Evolutionary conservation across 1,140 invertebrate genomes (phyloP).

Genomic region (Penaeus chinensis): DNA sequence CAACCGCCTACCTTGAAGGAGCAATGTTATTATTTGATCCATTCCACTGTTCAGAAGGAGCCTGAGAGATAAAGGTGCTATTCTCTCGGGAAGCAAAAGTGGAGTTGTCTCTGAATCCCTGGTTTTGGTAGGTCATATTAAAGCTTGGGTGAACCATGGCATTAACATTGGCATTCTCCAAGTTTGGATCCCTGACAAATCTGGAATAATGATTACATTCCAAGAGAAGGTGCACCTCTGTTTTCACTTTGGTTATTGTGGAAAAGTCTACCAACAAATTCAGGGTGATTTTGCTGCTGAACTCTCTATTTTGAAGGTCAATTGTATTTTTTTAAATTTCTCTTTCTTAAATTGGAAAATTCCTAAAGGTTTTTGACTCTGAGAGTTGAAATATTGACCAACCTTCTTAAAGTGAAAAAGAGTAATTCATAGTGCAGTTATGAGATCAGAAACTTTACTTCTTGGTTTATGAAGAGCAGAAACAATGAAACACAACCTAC

Average conservation of each 20-base stretch:
- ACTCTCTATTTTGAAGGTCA: no score
- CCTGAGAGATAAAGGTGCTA: conserved; percentile 25
- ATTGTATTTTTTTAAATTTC: no score
- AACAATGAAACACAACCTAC: conserved; percentile 2
- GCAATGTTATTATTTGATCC: conserved; percentile 7
- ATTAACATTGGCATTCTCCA: conserved; percentile 66
- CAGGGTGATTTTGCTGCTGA: no score
- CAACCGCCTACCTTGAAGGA: background rate
- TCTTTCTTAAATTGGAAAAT: background rate
- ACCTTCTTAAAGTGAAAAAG: background rate
- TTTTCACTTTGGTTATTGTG: no score
- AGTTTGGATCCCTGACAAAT: conserved; percentile 64
- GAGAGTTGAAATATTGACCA: background rate
- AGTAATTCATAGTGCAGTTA: background rate
- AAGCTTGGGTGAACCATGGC: conserved; percentile 65
- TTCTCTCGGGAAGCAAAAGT: conserved; percentile 46
- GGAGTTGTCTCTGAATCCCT: conserved; percentile 63
- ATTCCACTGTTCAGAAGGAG: background rate
- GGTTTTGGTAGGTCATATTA: conserved; percentile 67
- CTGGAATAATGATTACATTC: conserved; percentile 37
- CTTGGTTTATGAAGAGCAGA: background rate
- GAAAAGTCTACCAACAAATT: no score
- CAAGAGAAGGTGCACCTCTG: background rate
- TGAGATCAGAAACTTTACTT: background rate
- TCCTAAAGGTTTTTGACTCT: background rate